These are phyloP conservation scores for Drosophila rubida DNA, from an alignment of 2,888 invertebrate genomes.

Conservation along the genomic window DNA sequence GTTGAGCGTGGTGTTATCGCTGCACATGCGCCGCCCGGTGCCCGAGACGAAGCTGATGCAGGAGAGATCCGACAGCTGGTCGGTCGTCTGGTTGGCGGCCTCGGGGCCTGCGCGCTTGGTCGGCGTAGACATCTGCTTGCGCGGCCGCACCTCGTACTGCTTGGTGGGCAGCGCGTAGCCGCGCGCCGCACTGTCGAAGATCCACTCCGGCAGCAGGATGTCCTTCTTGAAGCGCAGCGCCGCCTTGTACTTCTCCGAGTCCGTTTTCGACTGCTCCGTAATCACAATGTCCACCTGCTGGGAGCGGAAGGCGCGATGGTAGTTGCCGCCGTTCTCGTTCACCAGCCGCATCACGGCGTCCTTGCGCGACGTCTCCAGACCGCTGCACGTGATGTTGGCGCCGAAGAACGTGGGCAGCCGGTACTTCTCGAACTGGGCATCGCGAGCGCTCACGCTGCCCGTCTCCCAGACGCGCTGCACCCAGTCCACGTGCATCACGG, in stretches of 20 bases:
- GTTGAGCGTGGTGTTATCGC: conserved; percentile 66
- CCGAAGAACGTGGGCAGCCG: conserved; percentile 90
- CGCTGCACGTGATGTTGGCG: conserved; percentile 92
- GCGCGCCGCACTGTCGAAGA: conserved; percentile 90
- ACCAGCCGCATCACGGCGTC: conserved; percentile 88
- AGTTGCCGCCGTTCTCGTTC: conserved; percentile 89
- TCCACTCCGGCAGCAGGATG: conserved; percentile 92
- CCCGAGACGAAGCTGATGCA: conserved; percentile 74
- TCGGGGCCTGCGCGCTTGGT: conserved; percentile 84
- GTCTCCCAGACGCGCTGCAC: conserved; percentile 91
- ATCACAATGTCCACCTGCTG: conserved; percentile 83
- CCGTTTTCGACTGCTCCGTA: conserved; percentile 79
- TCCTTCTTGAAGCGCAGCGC: conserved; percentile 84
- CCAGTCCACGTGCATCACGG: conserved; percentile 92
- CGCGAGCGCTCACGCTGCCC: conserved; percentile 88
- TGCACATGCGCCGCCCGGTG: conserved; percentile 61
- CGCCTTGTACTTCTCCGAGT: conserved; percentile 83
- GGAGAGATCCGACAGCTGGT: conserved; percentile 81
- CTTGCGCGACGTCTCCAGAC: conserved; percentile 84
- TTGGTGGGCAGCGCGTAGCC: conserved; percentile 89
- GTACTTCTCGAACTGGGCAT: conserved; percentile 88
- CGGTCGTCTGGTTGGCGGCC: conserved; percentile 64
- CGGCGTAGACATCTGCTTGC: conserved; percentile 90
- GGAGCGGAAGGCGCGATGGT: conserved; percentile 85
- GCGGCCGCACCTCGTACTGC: conserved; percentile 87